These are phyloP conservation scores for Zygaena filipendulae DNA, from an alignment of 2,888 invertebrate genomes.

Conservation along the genomic window DNA sequence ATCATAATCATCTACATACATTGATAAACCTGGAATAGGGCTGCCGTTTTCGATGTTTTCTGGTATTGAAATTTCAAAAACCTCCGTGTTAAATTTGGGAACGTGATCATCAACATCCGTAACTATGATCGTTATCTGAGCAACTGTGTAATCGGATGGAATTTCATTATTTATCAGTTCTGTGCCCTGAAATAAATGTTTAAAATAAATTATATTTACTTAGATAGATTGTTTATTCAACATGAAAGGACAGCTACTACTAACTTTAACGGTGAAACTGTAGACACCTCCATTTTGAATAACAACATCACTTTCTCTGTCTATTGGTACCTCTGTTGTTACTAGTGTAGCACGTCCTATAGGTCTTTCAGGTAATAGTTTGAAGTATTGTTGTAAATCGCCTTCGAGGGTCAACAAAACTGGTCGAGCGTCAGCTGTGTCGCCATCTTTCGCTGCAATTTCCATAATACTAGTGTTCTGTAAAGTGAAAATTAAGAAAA, in stretches of 20 bases:
- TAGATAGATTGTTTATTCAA: too few species aligned
- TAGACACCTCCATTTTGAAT: conserved; percentile 84
- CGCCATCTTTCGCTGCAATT: conserved; percentile 83
- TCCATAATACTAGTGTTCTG: conserved; percentile 74
- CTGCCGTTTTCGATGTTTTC: conserved; percentile 80
- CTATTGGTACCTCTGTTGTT: conserved; percentile 74
- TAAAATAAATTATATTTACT: too few species aligned
- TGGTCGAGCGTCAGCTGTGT: conserved; percentile 77
- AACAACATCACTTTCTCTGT: conserved; percentile 79
- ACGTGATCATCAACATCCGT: conserved; percentile 82
- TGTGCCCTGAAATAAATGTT: conserved; percentile 65
- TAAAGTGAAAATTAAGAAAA: too few species aligned
- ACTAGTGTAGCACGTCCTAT: conserved; percentile 68
- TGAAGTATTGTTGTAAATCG: conserved; percentile 76
- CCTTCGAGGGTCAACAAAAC: conserved; percentile 76
- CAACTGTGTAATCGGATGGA: conserved; percentile 74
- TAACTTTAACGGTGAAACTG: conserved; percentile 72
- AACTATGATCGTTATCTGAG: conserved; percentile 80
- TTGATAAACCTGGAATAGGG: conserved; percentile 76
- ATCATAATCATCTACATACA: conserved; percentile 79
- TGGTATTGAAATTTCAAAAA: conserved; percentile 76
- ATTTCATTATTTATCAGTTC: conserved; percentile 78
- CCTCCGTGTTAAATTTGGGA: conserved; percentile 75
- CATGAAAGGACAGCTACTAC: neutral
- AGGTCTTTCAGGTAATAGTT: conserved; percentile 65